Conservation (phyloP, 1,140 invertebrate genomes). For the Ips nitidus region DNA sequence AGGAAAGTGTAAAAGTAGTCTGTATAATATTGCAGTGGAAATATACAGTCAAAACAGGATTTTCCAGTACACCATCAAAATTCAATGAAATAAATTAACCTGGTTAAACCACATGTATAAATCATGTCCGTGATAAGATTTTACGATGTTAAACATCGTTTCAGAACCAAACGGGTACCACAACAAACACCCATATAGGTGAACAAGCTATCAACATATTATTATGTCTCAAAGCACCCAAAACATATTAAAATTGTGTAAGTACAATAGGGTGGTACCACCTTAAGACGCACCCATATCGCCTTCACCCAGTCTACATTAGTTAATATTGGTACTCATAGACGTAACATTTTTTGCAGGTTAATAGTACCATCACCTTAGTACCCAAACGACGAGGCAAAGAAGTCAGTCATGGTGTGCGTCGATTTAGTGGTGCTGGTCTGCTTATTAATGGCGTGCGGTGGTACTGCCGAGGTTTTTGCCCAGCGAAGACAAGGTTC, state of each 20-base stretch:
- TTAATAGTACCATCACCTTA: not conserved
- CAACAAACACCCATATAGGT: too few species aligned
- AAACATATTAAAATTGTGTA: not conserved
- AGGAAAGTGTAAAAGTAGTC: too few species aligned
- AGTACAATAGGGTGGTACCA: conserved; percentile 1
- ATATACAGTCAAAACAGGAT: too few species aligned
- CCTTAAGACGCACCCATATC: not conserved
- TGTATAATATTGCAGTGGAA: too few species aligned
- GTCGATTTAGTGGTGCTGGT: conserved; percentile 18
- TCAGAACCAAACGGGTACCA: too few species aligned
- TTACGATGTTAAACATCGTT: too few species aligned
- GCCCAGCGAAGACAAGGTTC: conserved; percentile 21
- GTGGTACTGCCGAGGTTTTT: conserved; percentile 13
- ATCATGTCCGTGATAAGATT: too few species aligned
- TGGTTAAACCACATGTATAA: too few species aligned
- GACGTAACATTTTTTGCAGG: not conserved
- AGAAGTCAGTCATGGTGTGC: conserved; percentile 25
- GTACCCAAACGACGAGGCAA: conserved; percentile 11
- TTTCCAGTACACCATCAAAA: too few species aligned
- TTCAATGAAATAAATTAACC: too few species aligned
- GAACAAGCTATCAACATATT: not conserved
- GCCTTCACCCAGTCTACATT: not conserved
- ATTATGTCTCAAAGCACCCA: not conserved
- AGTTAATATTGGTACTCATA: not conserved
- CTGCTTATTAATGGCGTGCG: conserved; percentile 9